phyloP scores from a whole-genome alignment of 2,888 invertebrate genomes.

The Pyrrhosoma nymphula region DNA sequence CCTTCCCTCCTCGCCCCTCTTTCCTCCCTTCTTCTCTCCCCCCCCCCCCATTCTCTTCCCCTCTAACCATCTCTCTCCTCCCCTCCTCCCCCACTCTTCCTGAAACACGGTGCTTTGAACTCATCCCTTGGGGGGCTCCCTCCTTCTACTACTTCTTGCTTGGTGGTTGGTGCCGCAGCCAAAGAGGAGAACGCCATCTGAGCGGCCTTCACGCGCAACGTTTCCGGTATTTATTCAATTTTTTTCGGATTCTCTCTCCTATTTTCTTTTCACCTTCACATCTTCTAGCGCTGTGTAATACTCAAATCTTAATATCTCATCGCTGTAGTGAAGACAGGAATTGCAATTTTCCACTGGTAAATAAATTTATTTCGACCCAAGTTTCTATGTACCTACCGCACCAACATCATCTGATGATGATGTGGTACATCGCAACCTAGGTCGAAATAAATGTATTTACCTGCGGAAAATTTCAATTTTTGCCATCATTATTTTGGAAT shows the following conservation, averaged over 20 bases:
- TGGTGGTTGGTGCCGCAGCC: conserved; percentile 2
- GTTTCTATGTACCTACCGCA: too few relatives aligned
- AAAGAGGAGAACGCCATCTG: conserved; percentile 46
- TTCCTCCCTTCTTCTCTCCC: neutral
- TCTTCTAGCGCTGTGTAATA: neutral
- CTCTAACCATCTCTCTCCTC: neutral
- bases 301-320: too few relatives aligned
- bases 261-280: neutral
- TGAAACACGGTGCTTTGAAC: conserved; percentile 55
- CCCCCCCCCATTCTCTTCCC: neutral
- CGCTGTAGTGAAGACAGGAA: too few relatives aligned
- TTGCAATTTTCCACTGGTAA: too few relatives aligned
- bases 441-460: too few relatives aligned
- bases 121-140: neutral
- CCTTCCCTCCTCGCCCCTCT: neutral
- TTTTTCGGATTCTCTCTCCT: neutral
- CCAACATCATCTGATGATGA: too few relatives aligned
- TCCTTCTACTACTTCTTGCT: neutral
- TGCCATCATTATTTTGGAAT: too few relatives aligned
- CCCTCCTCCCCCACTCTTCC: neutral
- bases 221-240: conserved; percentile 11
- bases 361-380: too few relatives aligned
- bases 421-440: too few relatives aligned
- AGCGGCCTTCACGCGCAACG: conserved; percentile 45
- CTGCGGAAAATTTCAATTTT: too few relatives aligned